phyloP scores from a whole-genome alignment of 1,140 invertebrate genomes.

The Brachionus plicatilis region DNA sequence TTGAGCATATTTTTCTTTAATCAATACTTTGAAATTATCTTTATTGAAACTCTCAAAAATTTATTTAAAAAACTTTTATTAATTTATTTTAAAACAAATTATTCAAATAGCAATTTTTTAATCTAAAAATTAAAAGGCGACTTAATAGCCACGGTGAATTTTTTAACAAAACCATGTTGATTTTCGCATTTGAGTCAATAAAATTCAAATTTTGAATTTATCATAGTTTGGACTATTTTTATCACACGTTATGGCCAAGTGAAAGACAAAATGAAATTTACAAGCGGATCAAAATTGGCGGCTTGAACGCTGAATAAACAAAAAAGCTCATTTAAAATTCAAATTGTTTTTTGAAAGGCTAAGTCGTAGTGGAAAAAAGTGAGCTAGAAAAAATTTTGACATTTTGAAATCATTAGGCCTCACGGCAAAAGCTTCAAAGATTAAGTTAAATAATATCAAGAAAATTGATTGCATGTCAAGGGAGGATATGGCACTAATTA shows the following conservation, averaged over 20 bases:
- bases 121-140: neutral
- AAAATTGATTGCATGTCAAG: slow-evolving; percentile 11
- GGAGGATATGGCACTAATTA: slow-evolving; percentile 10
- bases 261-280: neutral
- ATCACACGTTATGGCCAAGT: neutral
- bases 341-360: neutral
- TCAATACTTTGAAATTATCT: too few relatives aligned
- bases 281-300: neutral
- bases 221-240: neutral
- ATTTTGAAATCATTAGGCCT: neutral
- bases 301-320: neutral
- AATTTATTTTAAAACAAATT: too few relatives aligned
- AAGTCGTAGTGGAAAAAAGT: neutral
- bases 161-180: neutral
- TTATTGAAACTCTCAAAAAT: too few relatives aligned
- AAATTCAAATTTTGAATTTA: neutral
- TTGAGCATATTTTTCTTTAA: too few relatives aligned
- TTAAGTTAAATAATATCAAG: neutral
- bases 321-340: neutral
- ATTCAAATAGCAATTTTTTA: neutral
- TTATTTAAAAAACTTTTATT: too few relatives aligned
- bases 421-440: neutral
- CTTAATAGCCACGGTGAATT: too few relatives aligned
- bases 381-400: neutral
- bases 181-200: neutral